Evolutionary conservation across 23 tunicate species (phyloP), one percentile per base, ranked within the genome.

Genomic region (Ciona savignyi): DNA sequence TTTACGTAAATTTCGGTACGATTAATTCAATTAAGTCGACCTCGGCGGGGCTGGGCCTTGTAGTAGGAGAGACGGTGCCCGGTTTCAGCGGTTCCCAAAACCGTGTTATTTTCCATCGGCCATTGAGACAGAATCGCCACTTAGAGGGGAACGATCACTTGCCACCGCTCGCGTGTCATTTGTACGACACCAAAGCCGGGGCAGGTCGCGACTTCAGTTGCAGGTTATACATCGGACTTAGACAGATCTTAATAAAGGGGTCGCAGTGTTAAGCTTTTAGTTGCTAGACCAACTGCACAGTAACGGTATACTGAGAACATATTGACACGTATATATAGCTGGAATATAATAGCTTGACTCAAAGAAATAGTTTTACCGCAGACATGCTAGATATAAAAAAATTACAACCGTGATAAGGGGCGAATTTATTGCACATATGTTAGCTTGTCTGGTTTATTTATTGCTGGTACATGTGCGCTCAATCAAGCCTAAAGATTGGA

Each of bases 21-120:
- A 42, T 42, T 42, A 42, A 42, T 42, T 42, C 56, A 42, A 42
- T 42, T 42, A 42, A 42, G 56, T 42, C 56, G 56, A 42, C 56
- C 56, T 42, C 56, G 56, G 56, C 56, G 56, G 56, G 56, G 56
- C 56, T 42, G 56, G 56, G 56, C 56, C 56, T 42, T 42, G 56
- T 42, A 42, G 56, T 42, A 15, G 15, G 56, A 42, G 56, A 9
- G 56, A 42, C 56, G 56, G 56, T 42, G 56, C 56, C 56, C 56
- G 56, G 56, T 42, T 42, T 42, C 56, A 15, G 56, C 56, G 56
- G 56, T 42, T 42, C 56, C 56, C 56, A 42, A 42, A 42, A 42
- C 56, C 56, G 56, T 42, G 56, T 42, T 15, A 42, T 42, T 42
- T 42, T 42, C 15, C 56, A 9, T 42, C 56, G 56, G 56, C 56